Evolutionary conservation across 2,888 invertebrate species (phyloP), one percentile per base, ranked within the genome.

Genomic region (Clepsis dumicolana): DNA sequence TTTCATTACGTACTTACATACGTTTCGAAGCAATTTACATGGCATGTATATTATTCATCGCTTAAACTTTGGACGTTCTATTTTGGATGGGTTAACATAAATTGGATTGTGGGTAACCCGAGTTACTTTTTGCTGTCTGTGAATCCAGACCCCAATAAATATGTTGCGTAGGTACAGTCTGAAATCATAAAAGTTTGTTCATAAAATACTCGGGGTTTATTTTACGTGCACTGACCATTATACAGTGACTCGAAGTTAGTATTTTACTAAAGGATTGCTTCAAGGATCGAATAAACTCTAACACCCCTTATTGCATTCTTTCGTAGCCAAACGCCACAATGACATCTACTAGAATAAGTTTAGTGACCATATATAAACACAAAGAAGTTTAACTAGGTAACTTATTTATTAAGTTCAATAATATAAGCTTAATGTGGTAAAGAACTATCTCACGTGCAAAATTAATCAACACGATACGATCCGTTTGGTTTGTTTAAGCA

Each of bases 101-200:
- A 56, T 67, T 63, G 27, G 62, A 56, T 48, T 59, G 8, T 59
- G n/a, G 53, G 41, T 57, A 44, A 38, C 16, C 29, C 38, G 35
- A 32, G 44, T 54, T 57, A 57, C 29, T 41, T 67, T 61, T 63
- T 63, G 57, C 38, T 62, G 59, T 29, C 18, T 44, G 44, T 57
- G 44, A 18, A 44, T 24, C 27, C 41, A 38, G n/a, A 63, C 67
- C 63, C 38, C 35, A 63, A 63, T 67, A 67, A 63, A 67, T 59
- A 41, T 16, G 41, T 16, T 38, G 35, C 24, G 57, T n/a, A 57
- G 54, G 53, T 44, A 44, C 32, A 12, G 32, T 5, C 35, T 38
- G 14, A 62, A 67, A 56, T n/a, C n/a, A 54, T 61, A 48, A 56
- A 56, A 48, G 56, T 56, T 62, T n/a, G 62, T 54, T 25, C 24